Conservation (phyloP, 2,113 vertebrate genomes). For the Pontoporia blainvillei region DNA sequence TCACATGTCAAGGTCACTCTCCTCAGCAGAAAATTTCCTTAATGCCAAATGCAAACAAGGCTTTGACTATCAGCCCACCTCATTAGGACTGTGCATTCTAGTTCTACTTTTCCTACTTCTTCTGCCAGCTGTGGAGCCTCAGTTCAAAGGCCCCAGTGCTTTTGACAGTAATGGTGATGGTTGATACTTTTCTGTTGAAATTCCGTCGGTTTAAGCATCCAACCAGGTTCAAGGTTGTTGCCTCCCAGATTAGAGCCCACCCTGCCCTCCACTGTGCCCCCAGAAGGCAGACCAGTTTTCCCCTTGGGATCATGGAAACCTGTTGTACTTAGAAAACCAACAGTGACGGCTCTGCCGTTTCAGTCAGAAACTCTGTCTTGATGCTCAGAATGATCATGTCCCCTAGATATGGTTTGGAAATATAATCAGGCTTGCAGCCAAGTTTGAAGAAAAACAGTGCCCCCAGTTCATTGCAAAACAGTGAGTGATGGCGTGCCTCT, state of each 20-base stretch:
- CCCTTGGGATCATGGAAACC: not conserved
- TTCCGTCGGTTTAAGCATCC: not conserved
- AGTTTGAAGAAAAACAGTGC: not conserved
- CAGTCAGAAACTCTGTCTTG: not conserved
- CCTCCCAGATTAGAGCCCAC: not conserved
- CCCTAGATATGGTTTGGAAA: not conserved
- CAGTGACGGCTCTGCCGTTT: not conserved
- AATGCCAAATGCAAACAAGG: not conserved
- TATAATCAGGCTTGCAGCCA: not conserved
- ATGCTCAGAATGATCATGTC: not conserved
- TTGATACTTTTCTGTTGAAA: not conserved
- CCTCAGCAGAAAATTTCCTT: conserved; percentile 48
- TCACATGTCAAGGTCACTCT: conserved; percentile 51
- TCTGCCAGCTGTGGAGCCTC: not conserved
- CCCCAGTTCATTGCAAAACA: not conserved
- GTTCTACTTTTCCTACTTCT: not conserved
- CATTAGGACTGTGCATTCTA: not conserved
- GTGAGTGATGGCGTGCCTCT: not conserved
- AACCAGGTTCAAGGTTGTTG: not conserved
- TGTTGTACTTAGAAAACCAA: not conserved
- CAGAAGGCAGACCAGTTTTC: not conserved
- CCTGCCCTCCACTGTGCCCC: rapidly evolving
- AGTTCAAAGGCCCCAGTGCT: not conserved
- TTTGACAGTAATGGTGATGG: not conserved
- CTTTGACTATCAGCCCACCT: conserved; percentile 3